phyloP scores from a whole-genome alignment of 2,888 invertebrate genomes.

The Vannuccia rotundouncinata region DNA sequence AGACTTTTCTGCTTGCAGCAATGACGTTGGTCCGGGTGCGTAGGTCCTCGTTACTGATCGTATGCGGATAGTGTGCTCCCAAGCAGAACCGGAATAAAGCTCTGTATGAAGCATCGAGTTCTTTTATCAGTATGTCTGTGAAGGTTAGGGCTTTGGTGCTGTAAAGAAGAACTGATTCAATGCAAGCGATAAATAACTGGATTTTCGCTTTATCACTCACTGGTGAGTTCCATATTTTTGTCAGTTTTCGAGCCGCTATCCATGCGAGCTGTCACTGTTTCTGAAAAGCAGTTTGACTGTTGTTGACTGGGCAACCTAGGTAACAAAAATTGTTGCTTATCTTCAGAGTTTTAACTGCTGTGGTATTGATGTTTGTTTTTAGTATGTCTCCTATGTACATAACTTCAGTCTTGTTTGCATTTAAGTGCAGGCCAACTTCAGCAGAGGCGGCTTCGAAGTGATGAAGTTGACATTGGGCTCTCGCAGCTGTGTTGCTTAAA shows the following conservation, averaged over 20 bases:
- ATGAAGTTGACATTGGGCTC: not conserved
- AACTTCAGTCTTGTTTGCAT: slow-evolving; percentile 5
- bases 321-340: not conserved
- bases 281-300: slow-evolving; percentile 11
- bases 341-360: not conserved
- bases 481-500: not conserved
- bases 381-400: not conserved
- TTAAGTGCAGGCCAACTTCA: slow-evolving; percentile 6
- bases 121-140: not conserved
- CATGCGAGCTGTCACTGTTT: slow-evolving; percentile 3
- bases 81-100: not conserved
- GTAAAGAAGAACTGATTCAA: not conserved
- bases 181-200: not conserved
- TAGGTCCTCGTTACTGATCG: not conserved
- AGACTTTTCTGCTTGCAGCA: not conserved
- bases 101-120: not conserved
- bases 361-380: slow-evolving; percentile 4
- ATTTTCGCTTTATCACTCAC: not conserved
- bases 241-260: not conserved
- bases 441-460: slow-evolving; percentile 1
- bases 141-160: not conserved
- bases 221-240: slow-evolving; percentile 1
- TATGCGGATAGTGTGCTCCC: not conserved
- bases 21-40: not conserved
- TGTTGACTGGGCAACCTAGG: not conserved